phyloP scores from a whole-genome alignment of 2,888 invertebrate species.

The Pediacus dermestoides region DNA sequence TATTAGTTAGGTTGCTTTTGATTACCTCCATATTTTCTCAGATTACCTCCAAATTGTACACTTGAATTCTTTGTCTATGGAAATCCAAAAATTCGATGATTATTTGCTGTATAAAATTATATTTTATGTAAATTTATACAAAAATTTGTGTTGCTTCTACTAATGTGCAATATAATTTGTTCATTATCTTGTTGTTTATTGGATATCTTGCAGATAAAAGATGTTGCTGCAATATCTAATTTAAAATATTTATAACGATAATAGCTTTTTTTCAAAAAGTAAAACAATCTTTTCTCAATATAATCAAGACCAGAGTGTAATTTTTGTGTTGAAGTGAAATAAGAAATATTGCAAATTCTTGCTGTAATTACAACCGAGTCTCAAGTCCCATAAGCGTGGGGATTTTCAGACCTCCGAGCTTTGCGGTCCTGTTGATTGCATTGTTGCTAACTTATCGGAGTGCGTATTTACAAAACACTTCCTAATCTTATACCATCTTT shows the following conservation, averaged over 20 bases:
- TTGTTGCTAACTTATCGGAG: constrained; percentile 10
- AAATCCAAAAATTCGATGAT: too few species aligned
- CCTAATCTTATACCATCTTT: background rate
- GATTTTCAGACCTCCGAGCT: constrained; percentile 17
- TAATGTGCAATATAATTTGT: too few species aligned
- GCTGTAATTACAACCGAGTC: constrained; percentile 21
- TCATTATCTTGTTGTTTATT: too few species aligned
- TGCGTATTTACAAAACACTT: constrained; percentile 17
- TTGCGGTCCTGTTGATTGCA: constrained; percentile 23
- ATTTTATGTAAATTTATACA: too few species aligned
- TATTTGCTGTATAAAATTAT: too few species aligned
- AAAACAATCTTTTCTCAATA: constrained; percentile 1
- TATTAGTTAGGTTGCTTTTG: too few species aligned
- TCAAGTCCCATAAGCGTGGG: constrained; percentile 21
- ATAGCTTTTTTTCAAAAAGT: background rate
- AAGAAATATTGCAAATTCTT: constrained; percentile 22
- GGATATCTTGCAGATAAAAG: too few species aligned
- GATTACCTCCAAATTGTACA: too few species aligned
- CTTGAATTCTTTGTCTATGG: too few species aligned
- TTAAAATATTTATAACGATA: constrained; percentile 4
- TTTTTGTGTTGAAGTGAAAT: constrained; percentile 7
- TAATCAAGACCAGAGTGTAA: background rate
- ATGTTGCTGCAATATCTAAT: too few species aligned
- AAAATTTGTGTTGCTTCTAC: too few species aligned
- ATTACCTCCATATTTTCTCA: too few species aligned